Evolutionary conservation across 2,797 vertebrate genomes (phyloP).

Genomic region (Gastrophryne carolinensis): DNA sequence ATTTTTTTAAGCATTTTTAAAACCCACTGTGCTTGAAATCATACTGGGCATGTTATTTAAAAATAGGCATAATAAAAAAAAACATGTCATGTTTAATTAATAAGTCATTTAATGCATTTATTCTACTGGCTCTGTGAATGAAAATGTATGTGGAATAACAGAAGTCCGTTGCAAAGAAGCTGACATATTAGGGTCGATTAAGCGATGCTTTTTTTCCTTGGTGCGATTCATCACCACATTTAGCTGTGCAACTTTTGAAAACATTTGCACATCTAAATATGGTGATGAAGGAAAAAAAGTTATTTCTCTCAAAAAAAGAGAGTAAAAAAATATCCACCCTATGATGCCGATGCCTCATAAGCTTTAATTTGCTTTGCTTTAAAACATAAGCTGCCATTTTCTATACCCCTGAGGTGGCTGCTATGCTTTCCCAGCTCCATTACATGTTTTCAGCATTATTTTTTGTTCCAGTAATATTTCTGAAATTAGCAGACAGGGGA

Average conservation of each 20-base stretch:
- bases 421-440: slow-evolving; percentile 4
- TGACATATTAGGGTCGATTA: not conserved
- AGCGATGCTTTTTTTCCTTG: no score
- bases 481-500: not conserved
- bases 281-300: no score
- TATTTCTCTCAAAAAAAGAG: no score
- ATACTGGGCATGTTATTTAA: slow-evolving; percentile 6
- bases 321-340: no score
- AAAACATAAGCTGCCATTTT: slow-evolving; percentile 41
- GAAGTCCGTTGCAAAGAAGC: not conserved
- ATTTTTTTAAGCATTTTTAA: not conserved
- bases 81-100: slow-evolving; percentile 29
- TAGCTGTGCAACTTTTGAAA: no score
- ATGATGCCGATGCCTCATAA: not conserved
- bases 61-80: slow-evolving; percentile 41
- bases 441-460: slow-evolving; percentile 16
- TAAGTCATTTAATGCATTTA: slow-evolving; percentile 5
- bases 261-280: no score
- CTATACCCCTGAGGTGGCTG: slow-evolving; percentile 36
- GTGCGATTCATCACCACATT: no score
- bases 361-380: not conserved
- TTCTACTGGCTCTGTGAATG: not conserved
- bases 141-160: not conserved
- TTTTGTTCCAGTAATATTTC: slow-evolving; percentile 5
- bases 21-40: not conserved